phyloP scores from a whole-genome alignment of 2,888 invertebrate genomes.

The Labia minor region DNA sequence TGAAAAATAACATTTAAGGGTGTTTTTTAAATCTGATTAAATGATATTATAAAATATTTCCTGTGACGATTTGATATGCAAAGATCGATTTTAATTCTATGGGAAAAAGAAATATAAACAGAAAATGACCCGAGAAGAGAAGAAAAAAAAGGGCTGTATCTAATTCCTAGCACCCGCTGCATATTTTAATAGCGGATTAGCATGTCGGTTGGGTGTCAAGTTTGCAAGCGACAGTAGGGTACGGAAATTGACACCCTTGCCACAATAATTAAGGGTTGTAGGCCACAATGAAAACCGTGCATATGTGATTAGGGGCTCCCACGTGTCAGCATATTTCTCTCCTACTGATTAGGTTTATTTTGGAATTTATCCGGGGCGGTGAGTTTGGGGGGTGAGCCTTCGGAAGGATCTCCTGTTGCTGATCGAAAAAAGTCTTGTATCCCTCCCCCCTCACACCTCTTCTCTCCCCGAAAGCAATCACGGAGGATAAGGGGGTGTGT shows the following conservation, averaged over 20 bases:
- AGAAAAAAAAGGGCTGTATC: neutral
- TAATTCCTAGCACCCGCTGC: neutral
- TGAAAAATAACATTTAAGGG: too few relatives aligned
- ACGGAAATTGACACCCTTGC: conserved; percentile 1
- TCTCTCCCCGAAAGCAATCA: conserved; percentile 1
- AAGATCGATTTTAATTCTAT: too few relatives aligned
- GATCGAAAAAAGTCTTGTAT: neutral
- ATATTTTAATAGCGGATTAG: conserved; percentile 13
- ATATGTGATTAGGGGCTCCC: conserved; percentile 1
- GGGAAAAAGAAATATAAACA: neutral
- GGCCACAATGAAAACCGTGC: conserved; percentile 3
- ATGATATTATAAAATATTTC: too few relatives aligned
- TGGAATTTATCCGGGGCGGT: neutral
- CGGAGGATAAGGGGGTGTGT: neutral
- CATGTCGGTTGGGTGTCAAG: conserved; percentile 6
- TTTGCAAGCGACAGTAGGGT: neutral
- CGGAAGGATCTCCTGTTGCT: neutral
- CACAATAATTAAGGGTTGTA: conserved; percentile 6
- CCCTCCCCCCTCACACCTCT: too few relatives aligned
- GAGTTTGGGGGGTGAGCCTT: neutral
- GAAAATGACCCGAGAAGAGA: neutral
- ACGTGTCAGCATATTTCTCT: neutral
- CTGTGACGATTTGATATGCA: too few relatives aligned
- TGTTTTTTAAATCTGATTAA: too few relatives aligned
- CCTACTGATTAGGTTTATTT: conserved; percentile 9